Conservation (phyloP, 2,113 vertebrate genomes). For the Eudorcas thomsonii region DNA sequence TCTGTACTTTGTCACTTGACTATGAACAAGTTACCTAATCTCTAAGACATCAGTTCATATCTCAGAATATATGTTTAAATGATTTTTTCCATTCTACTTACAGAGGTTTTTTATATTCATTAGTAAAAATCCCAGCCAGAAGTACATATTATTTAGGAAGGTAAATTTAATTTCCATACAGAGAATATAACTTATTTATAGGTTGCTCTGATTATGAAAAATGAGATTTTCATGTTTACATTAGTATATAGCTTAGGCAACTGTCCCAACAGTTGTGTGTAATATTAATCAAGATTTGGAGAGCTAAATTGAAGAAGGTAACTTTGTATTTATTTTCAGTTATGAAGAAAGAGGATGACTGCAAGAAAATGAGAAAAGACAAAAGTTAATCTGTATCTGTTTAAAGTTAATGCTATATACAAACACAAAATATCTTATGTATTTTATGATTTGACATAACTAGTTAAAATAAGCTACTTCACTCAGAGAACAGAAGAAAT, state of each 20-base stretch:
- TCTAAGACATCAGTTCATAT: not conserved
- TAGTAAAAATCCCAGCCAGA: not conserved
- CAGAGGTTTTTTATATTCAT: not conserved
- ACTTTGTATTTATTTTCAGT: not conserved
- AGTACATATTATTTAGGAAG: not conserved
- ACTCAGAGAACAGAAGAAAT: slow-evolving; percentile 41
- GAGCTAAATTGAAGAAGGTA: not conserved
- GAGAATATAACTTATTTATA: not conserved
- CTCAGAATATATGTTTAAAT: not conserved
- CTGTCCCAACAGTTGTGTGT: not conserved
- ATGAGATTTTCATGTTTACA: not conserved
- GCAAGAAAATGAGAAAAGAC: slow-evolving; percentile 20
- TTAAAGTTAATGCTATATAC: not conserved
- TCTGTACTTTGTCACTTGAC: not conserved
- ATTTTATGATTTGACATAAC: slow-evolving; percentile 26
- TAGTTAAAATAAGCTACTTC: slow-evolving; percentile 41
- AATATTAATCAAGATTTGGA: not conserved
- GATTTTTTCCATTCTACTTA: not conserved
- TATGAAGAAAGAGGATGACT: not conserved
- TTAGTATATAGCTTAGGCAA: not conserved
- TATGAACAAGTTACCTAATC: not conserved
- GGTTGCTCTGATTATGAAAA: not conserved
- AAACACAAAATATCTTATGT: not conserved
- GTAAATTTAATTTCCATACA: not conserved
- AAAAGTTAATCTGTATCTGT: not conserved